These are phyloP conservation scores for Archaeoteleia sp. DNA, from an alignment of 2,888 invertebrate species.

Conservation along the genomic window DNA sequence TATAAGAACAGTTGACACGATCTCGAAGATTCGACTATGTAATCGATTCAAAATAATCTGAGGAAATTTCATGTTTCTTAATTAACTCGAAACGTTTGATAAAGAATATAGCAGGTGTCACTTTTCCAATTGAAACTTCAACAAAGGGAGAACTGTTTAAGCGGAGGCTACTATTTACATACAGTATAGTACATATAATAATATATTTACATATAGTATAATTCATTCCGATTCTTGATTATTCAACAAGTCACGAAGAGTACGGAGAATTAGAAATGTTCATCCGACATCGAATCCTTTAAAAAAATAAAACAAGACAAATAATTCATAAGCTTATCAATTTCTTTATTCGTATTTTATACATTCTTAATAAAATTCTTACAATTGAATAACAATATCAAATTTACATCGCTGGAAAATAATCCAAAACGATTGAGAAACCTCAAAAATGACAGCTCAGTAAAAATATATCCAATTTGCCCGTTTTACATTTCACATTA, in stretches of 20 bases:
- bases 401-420: no score
- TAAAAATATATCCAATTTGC: no score
- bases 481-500: no score
- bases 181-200: conserved; percentile 48
- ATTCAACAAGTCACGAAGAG: conserved; percentile 48
- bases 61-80: no score
- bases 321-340: neutral
- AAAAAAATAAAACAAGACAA: neutral
- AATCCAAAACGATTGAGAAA: no score
- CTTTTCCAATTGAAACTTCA: conserved; percentile 3
- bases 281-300: neutral
- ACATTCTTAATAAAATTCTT: no score
- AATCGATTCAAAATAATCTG: no score
- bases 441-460: no score
- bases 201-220: conserved; percentile 49
- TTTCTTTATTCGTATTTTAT: no score
- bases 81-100: neutral
- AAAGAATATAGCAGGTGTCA: conserved; percentile 12
- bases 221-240: conserved; percentile 50
- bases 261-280: conserved; percentile 35
- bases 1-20: no score
- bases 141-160: conserved; percentile 31
- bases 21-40: no score
- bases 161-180: conserved; percentile 51
- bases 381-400: no score